These are phyloP conservation scores for Stratiomys singularior DNA, from an alignment of 2,888 invertebrate species.

Conservation along the genomic window DNA sequence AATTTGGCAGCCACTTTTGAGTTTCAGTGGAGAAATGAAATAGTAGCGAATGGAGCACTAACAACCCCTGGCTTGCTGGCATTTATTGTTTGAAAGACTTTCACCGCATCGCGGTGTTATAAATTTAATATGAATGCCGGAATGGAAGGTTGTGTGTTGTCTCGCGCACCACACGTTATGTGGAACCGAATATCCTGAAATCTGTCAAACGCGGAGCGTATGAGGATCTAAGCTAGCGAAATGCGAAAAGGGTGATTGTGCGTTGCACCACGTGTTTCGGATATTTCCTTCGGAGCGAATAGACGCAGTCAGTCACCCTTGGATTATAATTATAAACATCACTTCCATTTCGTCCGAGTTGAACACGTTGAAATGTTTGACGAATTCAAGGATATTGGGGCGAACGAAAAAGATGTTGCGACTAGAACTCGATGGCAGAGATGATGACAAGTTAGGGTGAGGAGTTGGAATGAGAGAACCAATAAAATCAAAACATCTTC, in stretches of 20 bases:
- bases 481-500: too few species aligned
- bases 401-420: too few species aligned
- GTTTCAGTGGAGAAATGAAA: conserved; percentile 13
- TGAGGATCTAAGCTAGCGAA: not conserved
- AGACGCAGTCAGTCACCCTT: not conserved
- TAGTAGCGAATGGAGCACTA: not conserved
- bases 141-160: not conserved
- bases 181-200: not conserved
- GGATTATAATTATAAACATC: not conserved
- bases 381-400: too few species aligned
- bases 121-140: conserved; percentile 42
- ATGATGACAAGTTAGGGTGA: too few species aligned
- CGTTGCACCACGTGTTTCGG: conserved; percentile 15
- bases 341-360: not conserved
- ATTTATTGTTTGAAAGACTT: conserved; percentile 28
- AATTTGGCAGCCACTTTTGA: conserved; percentile 39
- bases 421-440: too few species aligned
- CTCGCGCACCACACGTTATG: conserved; percentile 19
- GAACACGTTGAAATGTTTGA: not conserved
- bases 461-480: too few species aligned
- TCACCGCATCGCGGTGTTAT: conserved; percentile 46
- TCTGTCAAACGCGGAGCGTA: conserved; percentile 32
- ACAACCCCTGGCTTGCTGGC: not conserved
- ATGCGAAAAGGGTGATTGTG: not conserved
- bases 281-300: not conserved